Percentiles rank a stretch among this genome's conserved stretches.
These are phyloP conservation scores for Crambe crambe DNA, from an alignment of 37 sponge, comb jelly and placozoan species.

Conservation along the genomic window DNA sequence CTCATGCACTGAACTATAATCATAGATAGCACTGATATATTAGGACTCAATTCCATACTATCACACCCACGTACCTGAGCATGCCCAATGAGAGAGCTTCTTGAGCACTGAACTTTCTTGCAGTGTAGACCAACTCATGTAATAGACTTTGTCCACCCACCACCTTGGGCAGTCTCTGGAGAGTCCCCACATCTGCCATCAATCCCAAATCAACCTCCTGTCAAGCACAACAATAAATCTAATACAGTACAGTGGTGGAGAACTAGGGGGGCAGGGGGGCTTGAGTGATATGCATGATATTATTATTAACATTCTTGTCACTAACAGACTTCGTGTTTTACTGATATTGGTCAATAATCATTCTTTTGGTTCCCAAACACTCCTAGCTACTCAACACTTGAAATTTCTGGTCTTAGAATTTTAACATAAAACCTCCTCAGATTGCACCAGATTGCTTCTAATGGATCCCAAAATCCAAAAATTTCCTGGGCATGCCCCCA, in stretches of 20 bases:
- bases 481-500: no score
- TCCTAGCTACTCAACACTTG: no score
- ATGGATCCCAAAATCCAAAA: no score
- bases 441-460: no score
- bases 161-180: conserved; percentile 94
- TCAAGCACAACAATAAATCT: not conserved
- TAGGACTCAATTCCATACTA: not conserved
- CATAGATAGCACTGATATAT: no score
- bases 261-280: not conserved
- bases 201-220: conserved; percentile 94
- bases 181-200: conserved; percentile 92
- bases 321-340: no score
- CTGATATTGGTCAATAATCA: no score
- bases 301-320: no score
- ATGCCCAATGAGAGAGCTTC: conserved; percentile 75
- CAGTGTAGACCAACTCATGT: conserved; percentile 82
- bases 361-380: no score
- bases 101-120: conserved; percentile 62
- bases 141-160: conserved; percentile 83
- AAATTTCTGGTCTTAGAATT: no score
- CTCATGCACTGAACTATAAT: conserved; percentile 33
- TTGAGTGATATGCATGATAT: no score
- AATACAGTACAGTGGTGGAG: not conserved
- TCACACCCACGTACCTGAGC: conserved; percentile 59
- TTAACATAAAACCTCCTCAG: no score